phyloP scores from a whole-genome alignment of 2,113 vertebrate species.

The Nesogale talazaci region DNA sequence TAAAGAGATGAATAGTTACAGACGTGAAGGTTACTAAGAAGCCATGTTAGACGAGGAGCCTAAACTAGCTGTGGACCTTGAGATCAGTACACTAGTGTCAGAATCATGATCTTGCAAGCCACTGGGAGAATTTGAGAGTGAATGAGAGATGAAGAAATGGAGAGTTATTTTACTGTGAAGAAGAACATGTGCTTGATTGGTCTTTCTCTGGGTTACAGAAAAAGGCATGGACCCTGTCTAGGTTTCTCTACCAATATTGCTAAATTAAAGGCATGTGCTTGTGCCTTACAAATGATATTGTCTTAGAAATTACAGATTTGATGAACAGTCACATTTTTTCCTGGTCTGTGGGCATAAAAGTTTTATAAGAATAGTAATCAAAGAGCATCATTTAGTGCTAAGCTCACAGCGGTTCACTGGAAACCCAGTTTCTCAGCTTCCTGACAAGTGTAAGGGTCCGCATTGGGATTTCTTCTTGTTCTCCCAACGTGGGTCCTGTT shows the following conservation, averaged over 20 bases:
- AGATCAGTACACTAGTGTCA: not conserved
- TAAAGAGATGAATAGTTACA: rapidly evolving
- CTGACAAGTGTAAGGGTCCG: rapidly evolving
- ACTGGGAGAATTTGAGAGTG: not conserved
- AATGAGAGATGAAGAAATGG: not conserved
- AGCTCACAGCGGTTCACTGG: not conserved
- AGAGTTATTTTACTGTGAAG: not conserved
- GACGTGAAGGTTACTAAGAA: not conserved
- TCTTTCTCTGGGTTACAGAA: not conserved
- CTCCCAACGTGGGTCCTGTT: not conserved
- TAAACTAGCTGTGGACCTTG: rapidly evolving
- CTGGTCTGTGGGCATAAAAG: not conserved
- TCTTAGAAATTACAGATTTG: not conserved
- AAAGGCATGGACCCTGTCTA: not conserved
- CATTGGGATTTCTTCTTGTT: too few species aligned
- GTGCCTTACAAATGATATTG: not conserved
- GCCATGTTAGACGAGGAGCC: not conserved
- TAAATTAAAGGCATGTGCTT: not conserved
- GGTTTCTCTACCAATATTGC: not conserved
- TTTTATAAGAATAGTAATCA: not conserved
- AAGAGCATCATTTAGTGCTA: not conserved
- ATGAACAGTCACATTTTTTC: not conserved
- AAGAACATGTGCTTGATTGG: too few species aligned
- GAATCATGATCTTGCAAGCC: too few species aligned
- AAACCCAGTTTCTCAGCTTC: not conserved